phyloP scores from a whole-genome alignment of 2,797 vertebrate genomes.

The Acanthopagrus latus region DNA sequence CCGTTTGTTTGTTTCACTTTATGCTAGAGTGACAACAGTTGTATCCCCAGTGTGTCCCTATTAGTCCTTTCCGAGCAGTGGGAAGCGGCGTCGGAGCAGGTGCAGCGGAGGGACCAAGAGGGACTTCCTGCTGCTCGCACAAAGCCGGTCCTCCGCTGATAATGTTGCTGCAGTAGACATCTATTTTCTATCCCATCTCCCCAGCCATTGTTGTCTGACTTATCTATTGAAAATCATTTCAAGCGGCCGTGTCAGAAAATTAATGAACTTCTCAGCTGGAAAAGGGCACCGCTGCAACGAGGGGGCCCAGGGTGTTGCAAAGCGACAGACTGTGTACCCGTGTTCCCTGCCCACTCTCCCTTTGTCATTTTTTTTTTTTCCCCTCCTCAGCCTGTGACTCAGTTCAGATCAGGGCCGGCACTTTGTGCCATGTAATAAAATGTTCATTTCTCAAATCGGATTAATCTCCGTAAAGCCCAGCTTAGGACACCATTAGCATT shows the following conservation, averaged over 20 bases:
- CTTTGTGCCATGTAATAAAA: conserved; percentile 76
- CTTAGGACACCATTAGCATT: conserved; percentile 83
- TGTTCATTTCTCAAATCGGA: conserved; percentile 81
- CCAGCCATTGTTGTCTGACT: conserved; percentile 67
- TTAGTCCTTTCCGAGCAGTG: conserved; percentile 65
- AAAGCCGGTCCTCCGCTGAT: conserved; percentile 68
- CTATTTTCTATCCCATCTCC: conserved; percentile 69
- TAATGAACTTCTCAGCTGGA: conserved; percentile 80
- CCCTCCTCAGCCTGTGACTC: conserved; percentile 64
- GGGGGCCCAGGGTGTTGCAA: conserved; percentile 65
- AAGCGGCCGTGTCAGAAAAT: conserved; percentile 71
- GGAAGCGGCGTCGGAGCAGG: conserved; percentile 69
- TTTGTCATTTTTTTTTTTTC: conserved; percentile 64
- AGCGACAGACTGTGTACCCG: conserved; percentile 67
- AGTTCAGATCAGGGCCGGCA: conserved; percentile 74
- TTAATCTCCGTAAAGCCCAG: conserved; percentile 81
- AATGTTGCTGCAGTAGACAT: conserved; percentile 57
- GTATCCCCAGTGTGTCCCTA: conserved; percentile 68
- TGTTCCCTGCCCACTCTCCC: conserved; percentile 61
- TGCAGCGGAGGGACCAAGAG: conserved; percentile 65
- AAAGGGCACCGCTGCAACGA: conserved; percentile 74
- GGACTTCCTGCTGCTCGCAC: conserved; percentile 68
- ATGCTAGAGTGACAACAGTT: conserved; percentile 64
- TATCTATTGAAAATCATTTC: conserved; percentile 78
- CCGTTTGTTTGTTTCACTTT: conserved; percentile 71